Base-by-base conservation (phyloP, 2,797 vertebrate species). In the Coilia nasus region DNA sequence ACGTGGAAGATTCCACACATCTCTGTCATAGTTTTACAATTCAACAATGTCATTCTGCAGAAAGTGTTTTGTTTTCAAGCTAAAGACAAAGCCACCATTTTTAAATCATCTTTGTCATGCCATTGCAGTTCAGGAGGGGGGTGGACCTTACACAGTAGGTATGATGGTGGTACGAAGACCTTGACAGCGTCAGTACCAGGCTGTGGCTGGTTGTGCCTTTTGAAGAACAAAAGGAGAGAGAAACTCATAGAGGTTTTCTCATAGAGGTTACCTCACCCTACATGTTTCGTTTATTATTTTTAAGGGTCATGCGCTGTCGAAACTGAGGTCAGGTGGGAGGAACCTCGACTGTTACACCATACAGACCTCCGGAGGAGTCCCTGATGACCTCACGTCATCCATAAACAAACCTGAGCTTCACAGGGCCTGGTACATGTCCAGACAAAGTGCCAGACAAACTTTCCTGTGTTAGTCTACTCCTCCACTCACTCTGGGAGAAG, bases 391-490 rank as follows among this genome's bases (percentile, higher is more conserved):
- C 14, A 71, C 14, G 31, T 44, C 71, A 41, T 78, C 71, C 71
- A 78, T 78, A 44, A 78, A 78, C 71, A 75, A 15, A 75, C 67
- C 31, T 17, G 67, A 28, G 28, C 28, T 75, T 41, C 17, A 19
- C 15, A 35, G 14, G 17, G 71, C 71, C 71, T 78, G 71, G 71
- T 78, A 17, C 71, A 41, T 78, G 71, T 78, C 31, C 19, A 17
- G 64, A 71, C 64, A 71, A 12, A 71, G 23, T 28, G 62, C 23
- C 25, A 78, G 31, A 35, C 71, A 78, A 78, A 78, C 71, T 78
- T 41, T 78, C 71, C 31, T 78, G 14, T 2, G 6, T 31, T 41
- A 44, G 35, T 9, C 31, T 31, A 14, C 71, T 78, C 31, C 31
- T 78, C 35, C 71, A 44, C 35, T 41, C 14, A 44, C 35, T 78